Evolutionary conservation across 2,888 invertebrate species (phyloP), one percentile per base, ranked within the genome.

Genomic region (Tricholauxania praeusta): DNA sequence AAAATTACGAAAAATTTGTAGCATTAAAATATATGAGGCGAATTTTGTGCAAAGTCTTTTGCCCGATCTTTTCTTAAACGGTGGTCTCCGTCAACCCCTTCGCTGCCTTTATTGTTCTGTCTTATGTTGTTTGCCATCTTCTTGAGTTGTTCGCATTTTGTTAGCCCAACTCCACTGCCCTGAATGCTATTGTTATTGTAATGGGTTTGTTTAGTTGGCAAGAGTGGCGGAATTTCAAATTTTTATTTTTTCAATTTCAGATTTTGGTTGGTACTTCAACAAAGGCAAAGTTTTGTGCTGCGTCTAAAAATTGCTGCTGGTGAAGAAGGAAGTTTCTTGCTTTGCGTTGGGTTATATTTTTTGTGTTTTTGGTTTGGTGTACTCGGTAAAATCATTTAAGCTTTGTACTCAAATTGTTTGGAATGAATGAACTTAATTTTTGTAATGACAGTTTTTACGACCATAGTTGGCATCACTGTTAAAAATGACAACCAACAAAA

Each of bases 21-120:
- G 81, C 82, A 84, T 82, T 80, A 84, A 84, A 84, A 82, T 82
- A 81, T 82, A 82, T 84, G 83, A 82, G 80, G 82, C 83, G 80
- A 60, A 52, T 60, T 49, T 60, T 51, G 39, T 10, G 32, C 12
- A 15, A 67, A 57, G 10, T 7, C 55, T 52, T 39, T 39, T 39
- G 39, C 39, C 10, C 39, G 39, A 39, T 39, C 39, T 39, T 39
- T 39, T 39, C 39, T 39, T 39, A 39, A 39, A 39, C 39, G 39
- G 39, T 39, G 39, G 39, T 39, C 39, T 39, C 5, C 10, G 7
- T 39, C 39, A 39, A 39, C 39, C 39, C 39, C 39, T 39, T 39
- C 39, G 39, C 8, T 39, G 39, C 39, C 10, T 39, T 39, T 10
- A 39, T 39, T 39, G 7, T 39, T 7, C 10, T 8, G 8, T 39